These are phyloP conservation scores for Elysia chlorotica DNA, from an alignment of 1,140 invertebrate species.

Conservation along the genomic window DNA sequence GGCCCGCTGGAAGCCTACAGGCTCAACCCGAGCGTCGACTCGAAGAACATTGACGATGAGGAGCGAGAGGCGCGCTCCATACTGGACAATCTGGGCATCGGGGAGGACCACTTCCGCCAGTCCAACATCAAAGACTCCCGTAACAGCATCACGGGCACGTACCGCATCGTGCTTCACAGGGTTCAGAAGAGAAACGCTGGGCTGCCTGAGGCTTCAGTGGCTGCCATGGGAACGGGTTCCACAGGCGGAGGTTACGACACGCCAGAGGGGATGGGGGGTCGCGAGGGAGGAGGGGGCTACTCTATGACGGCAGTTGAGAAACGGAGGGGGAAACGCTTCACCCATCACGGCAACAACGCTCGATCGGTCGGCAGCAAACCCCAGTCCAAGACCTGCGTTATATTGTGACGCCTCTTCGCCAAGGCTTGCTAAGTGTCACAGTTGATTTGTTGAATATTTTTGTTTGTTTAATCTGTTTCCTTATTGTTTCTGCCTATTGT, in stretches of 20 bases:
- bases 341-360: background rate
- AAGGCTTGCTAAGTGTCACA: no score
- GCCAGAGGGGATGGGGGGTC: no score
- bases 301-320: constrained; percentile 11
- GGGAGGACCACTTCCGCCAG: constrained; percentile 63
- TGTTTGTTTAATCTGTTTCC: no score
- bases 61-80: constrained; percentile 61
- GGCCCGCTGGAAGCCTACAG: constrained; percentile 52
- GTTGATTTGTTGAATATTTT: no score
- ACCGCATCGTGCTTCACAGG: constrained; percentile 68
- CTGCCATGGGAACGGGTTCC: no score
- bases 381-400: constrained; percentile 23
- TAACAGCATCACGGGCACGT: constrained; percentile 68
- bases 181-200: constrained; percentile 59
- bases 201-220: no score
- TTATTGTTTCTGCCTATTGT: no score
- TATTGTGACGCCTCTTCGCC: constrained; percentile 26
- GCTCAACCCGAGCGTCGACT: constrained; percentile 39
- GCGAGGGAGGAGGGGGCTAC: constrained; percentile 6
- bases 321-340: background rate
- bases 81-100: constrained; percentile 66
- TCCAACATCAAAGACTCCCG: constrained; percentile 62
- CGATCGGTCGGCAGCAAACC: background rate
- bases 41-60: constrained; percentile 44
- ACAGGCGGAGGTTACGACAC: no score